Base-by-base conservation (phyloP, 2,113 vertebrate genomes). In the Garra rufa region DNA sequence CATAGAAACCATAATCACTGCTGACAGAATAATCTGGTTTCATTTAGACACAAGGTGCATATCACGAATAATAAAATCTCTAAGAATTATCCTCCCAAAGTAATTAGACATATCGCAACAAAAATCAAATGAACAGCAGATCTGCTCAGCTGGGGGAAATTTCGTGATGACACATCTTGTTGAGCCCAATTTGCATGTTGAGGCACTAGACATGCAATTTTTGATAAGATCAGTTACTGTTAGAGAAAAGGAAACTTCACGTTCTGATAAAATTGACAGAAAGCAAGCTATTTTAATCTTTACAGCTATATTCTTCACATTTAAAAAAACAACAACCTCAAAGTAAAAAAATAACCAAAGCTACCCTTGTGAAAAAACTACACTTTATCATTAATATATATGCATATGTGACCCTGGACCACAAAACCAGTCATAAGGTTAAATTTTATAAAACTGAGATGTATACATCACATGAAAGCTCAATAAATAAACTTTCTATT, bases 31-130 rank as follows among this genome's bases (percentile, higher is more conserved):
- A 74, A 84, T 55, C 84, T 44, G 28, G 57, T 84, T 85, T 79
- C 46, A 44, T 86, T 38, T 55, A 11, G 79, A 85, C 73, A 84
- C 59, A 74, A 46, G 17, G n/a, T 10, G 21, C 77, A 85, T 38
- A 26, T 82, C 44, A 52, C 9, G 21, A 30, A 77, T 81, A 46
- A 65, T 79, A 82, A 84, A 84, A 88, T 90, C 86, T 81, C 86
- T 81, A 38, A 30, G 28, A 73, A 24, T 79, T 69, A 41, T 83
- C 44, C 34, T 55, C 65, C 70, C 10, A 46, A 92, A 91, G 85
- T 89, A 92, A 92, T 93, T 90, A 92, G 81, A 89, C 65, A 69
- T 89, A 87, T 91, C 91, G 84, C 87, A 52, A 83, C 48, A 81
- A 63, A 80, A 89, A 92, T 92, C 91, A 70, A 83, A 90, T 87